Conservation (phyloP, 2,113 vertebrate species). For the Gallinago paraguaiae region DNA sequence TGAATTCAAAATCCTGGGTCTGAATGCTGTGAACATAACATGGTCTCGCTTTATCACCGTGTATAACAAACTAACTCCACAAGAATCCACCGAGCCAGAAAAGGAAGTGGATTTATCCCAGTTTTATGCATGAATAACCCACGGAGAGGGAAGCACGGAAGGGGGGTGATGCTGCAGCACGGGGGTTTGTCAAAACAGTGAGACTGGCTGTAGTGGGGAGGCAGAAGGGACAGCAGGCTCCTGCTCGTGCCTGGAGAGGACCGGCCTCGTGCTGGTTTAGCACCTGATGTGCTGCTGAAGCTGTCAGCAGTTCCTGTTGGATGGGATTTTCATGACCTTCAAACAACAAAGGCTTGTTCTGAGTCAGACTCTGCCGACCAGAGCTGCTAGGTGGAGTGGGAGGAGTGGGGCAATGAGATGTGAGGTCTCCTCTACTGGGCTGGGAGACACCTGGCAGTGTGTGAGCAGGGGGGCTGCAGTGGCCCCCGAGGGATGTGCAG, state of each 20-base stretch:
- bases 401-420: not conserved
- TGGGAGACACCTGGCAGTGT: not conserved
- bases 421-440: not conserved
- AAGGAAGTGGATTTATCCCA: not conserved
- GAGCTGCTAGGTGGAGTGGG: conserved; percentile 30
- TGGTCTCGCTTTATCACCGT: not conserved
- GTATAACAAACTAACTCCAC: not conserved
- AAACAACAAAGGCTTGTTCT: not conserved
- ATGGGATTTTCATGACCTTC: conserved; percentile 14
- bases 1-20: not conserved
- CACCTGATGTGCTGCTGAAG: not conserved
- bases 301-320: not conserved
- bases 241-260: not conserved
- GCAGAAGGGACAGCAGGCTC: not conserved
- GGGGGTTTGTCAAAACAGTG: not conserved
- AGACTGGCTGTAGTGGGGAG: not conserved
- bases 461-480: not conserved
- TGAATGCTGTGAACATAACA: no score
- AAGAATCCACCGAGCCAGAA: not conserved
- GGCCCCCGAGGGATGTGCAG: not conserved
- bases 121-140: not conserved
- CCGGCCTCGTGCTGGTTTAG: not conserved
- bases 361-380: not conserved
- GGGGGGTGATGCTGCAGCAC: not conserved
- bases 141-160: not conserved